A percentile compares a stretch with the other conserved stretches of the same genome.
These are phyloP conservation scores for Romanogobio albipinnatus DNA, from an alignment of 2,113 vertebrate genomes.

Conservation along the genomic window DNA sequence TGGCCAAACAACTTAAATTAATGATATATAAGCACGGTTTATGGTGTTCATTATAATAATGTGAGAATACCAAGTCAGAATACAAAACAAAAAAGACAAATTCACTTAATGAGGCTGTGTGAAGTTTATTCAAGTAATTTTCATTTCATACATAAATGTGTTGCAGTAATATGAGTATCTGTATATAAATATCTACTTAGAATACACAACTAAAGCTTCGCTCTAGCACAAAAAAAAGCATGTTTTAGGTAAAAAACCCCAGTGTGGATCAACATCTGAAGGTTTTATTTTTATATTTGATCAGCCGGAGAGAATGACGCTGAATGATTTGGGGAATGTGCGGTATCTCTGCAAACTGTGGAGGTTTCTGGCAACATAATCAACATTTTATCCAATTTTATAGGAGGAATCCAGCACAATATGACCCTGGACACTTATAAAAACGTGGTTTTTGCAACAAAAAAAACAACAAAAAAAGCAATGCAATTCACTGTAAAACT, in stretches of 20 bases:
- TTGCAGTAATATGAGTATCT: slow-evolving; percentile 62
- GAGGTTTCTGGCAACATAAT: not conserved
- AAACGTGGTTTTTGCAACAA: not conserved
- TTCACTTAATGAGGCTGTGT: slow-evolving; percentile 38
- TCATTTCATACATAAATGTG: slow-evolving; percentile 55
- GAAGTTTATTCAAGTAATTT: slow-evolving; percentile 72
- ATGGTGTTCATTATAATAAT: not conserved
- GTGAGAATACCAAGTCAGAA: not conserved
- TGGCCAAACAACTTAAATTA: not conserved
- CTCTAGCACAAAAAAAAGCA: slow-evolving; percentile 39
- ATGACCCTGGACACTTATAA: not conserved
- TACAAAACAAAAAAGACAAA: slow-evolving; percentile 19
- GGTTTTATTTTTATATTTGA: slow-evolving; percentile 5
- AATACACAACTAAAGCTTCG: slow-evolving; percentile 52
- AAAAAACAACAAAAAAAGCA: not conserved
- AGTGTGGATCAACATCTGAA: slow-evolving; percentile 2
- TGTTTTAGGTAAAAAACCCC: slow-evolving; percentile 3
- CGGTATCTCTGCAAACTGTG: not conserved
- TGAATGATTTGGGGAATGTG: slow-evolving; percentile 9
- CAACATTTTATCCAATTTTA: slow-evolving; percentile 2
- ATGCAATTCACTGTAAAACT: slow-evolving; percentile 25
- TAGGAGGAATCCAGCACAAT: not conserved
- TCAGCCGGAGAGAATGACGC: not conserved
- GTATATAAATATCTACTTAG: slow-evolving; percentile 66
- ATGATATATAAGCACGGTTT: not conserved